A percentile compares a stretch with the other conserved stretches of the same genome.
Evolutionary conservation across 2,113 vertebrate genomes (phyloP).

Genomic region (Isichthys henryi): DNA sequence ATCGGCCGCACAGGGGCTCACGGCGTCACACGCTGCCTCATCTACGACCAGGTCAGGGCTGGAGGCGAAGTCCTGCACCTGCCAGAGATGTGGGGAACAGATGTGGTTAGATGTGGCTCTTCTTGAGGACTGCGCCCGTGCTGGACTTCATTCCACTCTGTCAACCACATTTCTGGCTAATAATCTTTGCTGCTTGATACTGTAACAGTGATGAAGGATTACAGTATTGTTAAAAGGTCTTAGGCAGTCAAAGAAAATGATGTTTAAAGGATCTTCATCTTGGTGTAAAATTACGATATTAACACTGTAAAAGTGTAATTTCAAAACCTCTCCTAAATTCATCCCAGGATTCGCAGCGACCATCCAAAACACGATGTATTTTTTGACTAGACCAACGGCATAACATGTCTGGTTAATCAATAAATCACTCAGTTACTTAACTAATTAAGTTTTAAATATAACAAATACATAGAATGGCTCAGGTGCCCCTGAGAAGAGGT

Average conservation of each 20-base stretch:
- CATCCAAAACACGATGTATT: background rate
- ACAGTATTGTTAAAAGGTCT: background rate
- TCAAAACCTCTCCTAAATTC: background rate
- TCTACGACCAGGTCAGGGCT: conserved; percentile 71
- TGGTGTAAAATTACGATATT: background rate
- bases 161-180: background rate
- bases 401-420: background rate
- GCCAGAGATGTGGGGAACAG: conserved; percentile 22
- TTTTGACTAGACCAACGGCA: background rate
- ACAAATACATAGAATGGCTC: background rate
- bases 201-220: background rate
- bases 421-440: background rate
- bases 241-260: background rate
- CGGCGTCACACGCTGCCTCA: background rate
- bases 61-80: conserved; percentile 72
- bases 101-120: background rate
- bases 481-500: background rate
- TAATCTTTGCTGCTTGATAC: background rate
- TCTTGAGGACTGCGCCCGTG: too few species aligned
- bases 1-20: conserved; percentile 54
- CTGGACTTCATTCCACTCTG: background rate
- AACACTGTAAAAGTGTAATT: background rate
- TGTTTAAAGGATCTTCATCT: background rate
- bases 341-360: background rate
- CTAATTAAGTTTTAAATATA: background rate